phyloP scores from a whole-genome alignment of 2,113 vertebrate genomes.

The Cebus imitator region DNA sequence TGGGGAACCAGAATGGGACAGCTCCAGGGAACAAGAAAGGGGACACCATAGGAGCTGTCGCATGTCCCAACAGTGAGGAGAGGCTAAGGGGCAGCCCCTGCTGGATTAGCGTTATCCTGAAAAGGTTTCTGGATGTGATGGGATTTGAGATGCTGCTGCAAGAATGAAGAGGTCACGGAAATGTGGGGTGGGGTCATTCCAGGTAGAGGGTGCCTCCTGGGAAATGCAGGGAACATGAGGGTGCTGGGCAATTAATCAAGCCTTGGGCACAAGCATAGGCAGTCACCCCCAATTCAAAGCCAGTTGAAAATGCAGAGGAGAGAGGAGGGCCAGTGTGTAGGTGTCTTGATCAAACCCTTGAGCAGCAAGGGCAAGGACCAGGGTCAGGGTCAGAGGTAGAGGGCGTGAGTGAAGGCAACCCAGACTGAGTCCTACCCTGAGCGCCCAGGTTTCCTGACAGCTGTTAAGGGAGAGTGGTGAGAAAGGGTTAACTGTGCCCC shows the following conservation, averaged over 20 bases:
- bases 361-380: background rate
- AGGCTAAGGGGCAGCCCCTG: background rate
- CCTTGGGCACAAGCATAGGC: background rate
- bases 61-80: background rate
- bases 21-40: background rate
- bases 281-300: background rate
- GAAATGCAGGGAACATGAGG: background rate
- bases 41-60: background rate
- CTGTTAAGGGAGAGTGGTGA: conserved; percentile 50
- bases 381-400: background rate
- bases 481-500: conserved; percentile 70
- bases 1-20: background rate
- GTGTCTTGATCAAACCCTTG: background rate
- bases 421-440: background rate
- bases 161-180: background rate
- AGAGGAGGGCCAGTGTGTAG: background rate
- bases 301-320: background rate
- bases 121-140: background rate
- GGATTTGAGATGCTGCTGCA: background rate
- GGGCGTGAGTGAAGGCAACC: background rate
- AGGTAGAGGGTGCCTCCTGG: background rate
- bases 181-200: background rate
- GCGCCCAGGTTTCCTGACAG: conserved; percentile 2
- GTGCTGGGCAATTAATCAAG: background rate
- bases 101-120: background rate